Base-by-base conservation (phyloP, 2,888 invertebrate genomes). In the Seladonia tumulorum region DNA sequence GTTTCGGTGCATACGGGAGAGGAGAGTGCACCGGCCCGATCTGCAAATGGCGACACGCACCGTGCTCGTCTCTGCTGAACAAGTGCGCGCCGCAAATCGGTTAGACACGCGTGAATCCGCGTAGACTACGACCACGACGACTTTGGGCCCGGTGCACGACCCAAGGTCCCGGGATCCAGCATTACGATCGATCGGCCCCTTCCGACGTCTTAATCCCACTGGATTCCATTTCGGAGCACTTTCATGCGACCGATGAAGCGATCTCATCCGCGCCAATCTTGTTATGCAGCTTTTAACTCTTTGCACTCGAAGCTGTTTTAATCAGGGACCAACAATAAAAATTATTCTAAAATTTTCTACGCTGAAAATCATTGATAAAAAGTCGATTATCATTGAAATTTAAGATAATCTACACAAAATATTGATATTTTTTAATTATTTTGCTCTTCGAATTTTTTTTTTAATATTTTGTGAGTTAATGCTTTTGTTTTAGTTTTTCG, bases 1-100 rank as follows among this genome's bases (percentile, higher is more conserved):
- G 94, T 94, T 95, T 93, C 90, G 87, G 88, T 91, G 90, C 91
- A 90, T 90, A 86, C 63, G 82, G 85, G 80, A 88, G 86, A 88
- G 86, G 82, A 85, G 82, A 85, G 82, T 81, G 87, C 84, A 81
- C 83, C 39, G 68, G 68, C 39, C 83, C 87, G 88, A 92, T 93
- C 91, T 90, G 91, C 93, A 91, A 93, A 92, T 92, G 91, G 91
- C 91, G 88, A 91, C 92, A 90, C 88, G 89, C 91, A 91, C 91
- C 88, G 90, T 82, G 53, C 53, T 73, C 77, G 60, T 79, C 66
- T 83, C 76, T 57, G 76, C 53, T 53, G 53, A 83, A 83, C 86
- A 79, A 87, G 83, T 81, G 85, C 79, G 72, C 49, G 49, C 72
- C n/a, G 35, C 71, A 47, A 68, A 68, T 68, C 68, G 68, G 39